Conservation (phyloP, 2,888 invertebrate genomes). For the Diaphora mendica region DNA sequence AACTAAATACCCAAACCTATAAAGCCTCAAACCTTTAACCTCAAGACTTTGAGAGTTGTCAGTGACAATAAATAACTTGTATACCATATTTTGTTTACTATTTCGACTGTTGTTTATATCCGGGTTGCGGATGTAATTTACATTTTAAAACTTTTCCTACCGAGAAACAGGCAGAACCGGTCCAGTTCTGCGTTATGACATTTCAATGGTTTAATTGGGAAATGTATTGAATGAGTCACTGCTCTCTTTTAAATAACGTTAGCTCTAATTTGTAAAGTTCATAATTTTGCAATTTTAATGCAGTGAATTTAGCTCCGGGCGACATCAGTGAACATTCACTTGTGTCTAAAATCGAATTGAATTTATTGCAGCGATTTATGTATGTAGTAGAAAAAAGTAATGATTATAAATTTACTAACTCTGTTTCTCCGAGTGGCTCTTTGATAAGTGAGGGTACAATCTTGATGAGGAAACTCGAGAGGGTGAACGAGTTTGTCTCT, state of each 20-base stretch:
- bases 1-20: too few relatives aligned
- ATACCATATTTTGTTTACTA: not conserved
- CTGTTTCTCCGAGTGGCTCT: not conserved
- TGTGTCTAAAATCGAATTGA: slow-evolving; percentile 8
- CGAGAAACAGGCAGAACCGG: slow-evolving; percentile 35
- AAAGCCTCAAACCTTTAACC: not conserved
- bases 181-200: slow-evolving; percentile 27
- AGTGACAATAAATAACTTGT: not conserved
- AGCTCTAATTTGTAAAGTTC: slow-evolving; percentile 17
- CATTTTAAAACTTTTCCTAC: slow-evolving; percentile 25
- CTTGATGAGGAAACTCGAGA: not conserved
- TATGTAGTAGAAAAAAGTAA: not conserved
- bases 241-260: slow-evolving; percentile 18
- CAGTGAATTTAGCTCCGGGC: slow-evolving; percentile 8
- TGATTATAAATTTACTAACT: not conserved
- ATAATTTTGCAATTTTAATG: slow-evolving; percentile 22
- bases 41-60: not conserved
- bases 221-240: slow-evolving; percentile 19
- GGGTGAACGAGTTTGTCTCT: not conserved
- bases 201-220: slow-evolving; percentile 14
- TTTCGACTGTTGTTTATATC: not conserved
- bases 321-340: slow-evolving; percentile 10
- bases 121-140: slow-evolving; percentile 2
- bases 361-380: slow-evolving; percentile 5
- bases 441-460: not conserved